Percentiles rank a stretch among this genome's conserved stretches.
phyloP scores from a whole-genome alignment of 2,797 vertebrate species.

The Halcyon leucocephala region DNA sequence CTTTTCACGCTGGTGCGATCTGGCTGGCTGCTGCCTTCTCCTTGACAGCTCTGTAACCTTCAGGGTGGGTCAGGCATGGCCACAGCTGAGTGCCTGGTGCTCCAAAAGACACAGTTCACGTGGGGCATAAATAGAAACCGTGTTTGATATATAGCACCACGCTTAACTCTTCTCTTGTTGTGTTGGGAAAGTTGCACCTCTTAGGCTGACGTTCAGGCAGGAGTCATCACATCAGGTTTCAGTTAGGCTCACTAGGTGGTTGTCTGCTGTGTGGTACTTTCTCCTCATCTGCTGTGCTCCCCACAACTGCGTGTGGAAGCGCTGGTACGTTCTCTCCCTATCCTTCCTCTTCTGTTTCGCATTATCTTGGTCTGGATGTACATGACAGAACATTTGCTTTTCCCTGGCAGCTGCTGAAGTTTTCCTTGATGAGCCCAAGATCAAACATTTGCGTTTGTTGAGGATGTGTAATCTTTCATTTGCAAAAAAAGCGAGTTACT shows the following conservation, averaged over 20 bases:
- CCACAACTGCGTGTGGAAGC: background rate
- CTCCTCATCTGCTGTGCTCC: background rate
- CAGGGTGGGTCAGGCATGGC: background rate
- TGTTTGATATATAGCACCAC: background rate
- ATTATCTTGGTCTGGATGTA: constrained; percentile 60
- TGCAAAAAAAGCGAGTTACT: constrained; percentile 48
- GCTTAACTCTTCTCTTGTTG: background rate
- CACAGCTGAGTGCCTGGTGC: background rate
- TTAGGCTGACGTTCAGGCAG: background rate
- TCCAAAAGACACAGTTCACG: background rate
- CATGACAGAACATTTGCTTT: constrained; percentile 54
- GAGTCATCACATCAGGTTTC: constrained; percentile 22
- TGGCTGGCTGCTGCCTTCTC: background rate
- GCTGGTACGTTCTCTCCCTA: background rate
- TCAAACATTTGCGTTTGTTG: constrained; percentile 49
- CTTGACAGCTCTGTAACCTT: fast-evolving
- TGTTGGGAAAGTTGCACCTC: background rate
- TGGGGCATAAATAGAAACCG: background rate
- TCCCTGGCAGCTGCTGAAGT: constrained; percentile 48
- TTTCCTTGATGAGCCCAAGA: constrained; percentile 35
- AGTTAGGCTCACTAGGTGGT: background rate
- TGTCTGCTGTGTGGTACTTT: constrained; percentile 11
- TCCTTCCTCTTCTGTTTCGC: constrained; percentile 52
- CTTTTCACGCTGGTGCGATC: background rate
- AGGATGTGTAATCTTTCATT: constrained; percentile 54